phyloP scores from a whole-genome alignment of 2,888 invertebrate species.

The Drosophila buzzatii region DNA sequence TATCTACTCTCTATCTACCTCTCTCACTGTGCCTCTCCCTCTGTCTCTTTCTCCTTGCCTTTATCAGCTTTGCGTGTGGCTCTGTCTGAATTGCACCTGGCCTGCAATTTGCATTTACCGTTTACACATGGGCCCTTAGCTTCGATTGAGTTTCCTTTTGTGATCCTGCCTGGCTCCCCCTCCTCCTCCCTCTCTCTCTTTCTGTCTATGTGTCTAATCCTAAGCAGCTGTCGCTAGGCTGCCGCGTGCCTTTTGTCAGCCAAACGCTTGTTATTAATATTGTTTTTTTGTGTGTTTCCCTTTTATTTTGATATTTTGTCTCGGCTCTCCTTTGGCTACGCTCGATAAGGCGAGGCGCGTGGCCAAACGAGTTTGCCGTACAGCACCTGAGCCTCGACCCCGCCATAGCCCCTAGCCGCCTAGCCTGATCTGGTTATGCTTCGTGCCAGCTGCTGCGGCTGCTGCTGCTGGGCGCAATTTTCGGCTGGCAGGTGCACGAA shows the following conservation, averaged over 20 bases:
- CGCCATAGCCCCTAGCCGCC: conserved; percentile 1
- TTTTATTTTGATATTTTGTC: conserved; percentile 7
- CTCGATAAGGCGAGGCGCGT: conserved; percentile 57
- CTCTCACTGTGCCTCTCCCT: neutral
- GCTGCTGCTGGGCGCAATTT: conserved; percentile 47
- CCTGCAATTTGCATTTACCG: conserved; percentile 78
- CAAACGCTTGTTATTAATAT: conserved; percentile 21
- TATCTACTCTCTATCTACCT: neutral
- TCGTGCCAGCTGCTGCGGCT: conserved; percentile 24
- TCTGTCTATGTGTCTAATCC: conserved; percentile 31
- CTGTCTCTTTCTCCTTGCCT: neutral
- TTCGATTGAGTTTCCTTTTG: conserved; percentile 14
- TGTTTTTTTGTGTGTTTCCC: conserved; percentile 8
- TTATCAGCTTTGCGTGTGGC: conserved; percentile 68
- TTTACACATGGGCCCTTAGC: conserved; percentile 53
- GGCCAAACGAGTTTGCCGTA: conserved; percentile 52
- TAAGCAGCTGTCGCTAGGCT: conserved; percentile 58
- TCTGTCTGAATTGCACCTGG: conserved; percentile 80
- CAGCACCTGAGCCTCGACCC: neutral
- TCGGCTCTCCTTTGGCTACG: conserved; percentile 27
- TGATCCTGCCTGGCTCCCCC: conserved; percentile 21
- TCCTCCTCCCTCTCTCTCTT: neutral
- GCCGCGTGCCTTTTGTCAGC: conserved; percentile 69
- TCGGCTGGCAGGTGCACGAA: conserved; percentile 60
- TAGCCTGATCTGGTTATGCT: conserved; percentile 4